Evolutionary conservation across 2,888 invertebrate genomes (phyloP).

Genomic region (Caenorhabditis angaria): DNA sequence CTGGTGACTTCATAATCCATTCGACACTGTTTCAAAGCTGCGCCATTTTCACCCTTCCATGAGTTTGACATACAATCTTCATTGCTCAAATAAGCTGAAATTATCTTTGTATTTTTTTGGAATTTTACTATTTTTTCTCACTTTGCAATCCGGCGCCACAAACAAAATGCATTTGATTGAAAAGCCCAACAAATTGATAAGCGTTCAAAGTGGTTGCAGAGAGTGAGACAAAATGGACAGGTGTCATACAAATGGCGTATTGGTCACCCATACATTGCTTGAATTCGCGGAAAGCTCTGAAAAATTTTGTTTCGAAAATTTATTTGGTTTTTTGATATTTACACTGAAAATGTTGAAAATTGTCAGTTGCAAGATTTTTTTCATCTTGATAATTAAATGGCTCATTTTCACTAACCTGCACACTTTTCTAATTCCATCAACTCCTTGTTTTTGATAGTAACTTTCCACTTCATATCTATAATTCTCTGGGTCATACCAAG

Average conservation of each 20-base stretch:
- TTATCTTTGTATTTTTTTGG: slow-evolving; percentile 14
- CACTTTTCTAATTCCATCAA: slow-evolving; percentile 48
- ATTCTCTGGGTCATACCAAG: slow-evolving; percentile 44
- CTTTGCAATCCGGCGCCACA: slow-evolving; percentile 64
- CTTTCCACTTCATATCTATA: slow-evolving; percentile 53
- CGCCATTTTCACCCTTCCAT: slow-evolving; percentile 41
- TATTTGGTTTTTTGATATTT: too few species aligned
- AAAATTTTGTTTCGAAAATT: neutral
- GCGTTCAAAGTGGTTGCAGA: slow-evolving; percentile 41
- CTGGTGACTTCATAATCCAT: slow-evolving; percentile 39
- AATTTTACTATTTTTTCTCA: slow-evolving; percentile 15
- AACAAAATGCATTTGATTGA: slow-evolving; percentile 62
- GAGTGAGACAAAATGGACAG: slow-evolving; percentile 44
- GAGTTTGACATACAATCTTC: slow-evolving; percentile 48
- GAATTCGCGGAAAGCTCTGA: slow-evolving; percentile 60
- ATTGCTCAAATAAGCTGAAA: slow-evolving; percentile 54
- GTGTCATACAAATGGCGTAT: slow-evolving; percentile 51
- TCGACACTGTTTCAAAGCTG: slow-evolving; percentile 46
- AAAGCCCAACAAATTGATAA: slow-evolving; percentile 57
- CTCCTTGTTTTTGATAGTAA: slow-evolving; percentile 47
- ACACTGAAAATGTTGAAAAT: too few species aligned
- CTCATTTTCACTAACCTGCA: slow-evolving; percentile 39
- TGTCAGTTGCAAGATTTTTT: neutral
- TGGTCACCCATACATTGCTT: slow-evolving; percentile 50
- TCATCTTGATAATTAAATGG: neutral